These are phyloP conservation scores for Haemorhous mexicanus DNA, from an alignment of 2,113 vertebrate genomes.

Conservation along the genomic window DNA sequence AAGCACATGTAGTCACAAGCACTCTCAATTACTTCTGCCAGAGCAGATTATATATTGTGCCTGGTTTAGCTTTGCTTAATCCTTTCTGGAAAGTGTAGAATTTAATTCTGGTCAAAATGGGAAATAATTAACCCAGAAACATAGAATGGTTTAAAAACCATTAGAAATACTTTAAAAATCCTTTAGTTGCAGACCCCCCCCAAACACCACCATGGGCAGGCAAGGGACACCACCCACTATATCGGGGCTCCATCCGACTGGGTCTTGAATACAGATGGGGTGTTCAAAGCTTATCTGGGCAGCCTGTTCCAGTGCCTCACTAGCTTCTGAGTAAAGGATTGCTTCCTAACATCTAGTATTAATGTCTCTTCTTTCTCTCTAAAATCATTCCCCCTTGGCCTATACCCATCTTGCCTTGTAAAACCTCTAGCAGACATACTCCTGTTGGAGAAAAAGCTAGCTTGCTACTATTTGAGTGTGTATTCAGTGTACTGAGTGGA, in stretches of 20 bases:
- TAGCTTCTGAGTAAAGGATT: not conserved
- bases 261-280: no score
- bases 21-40: not conserved
- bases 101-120: not conserved
- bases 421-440: not conserved
- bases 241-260: accelerated
- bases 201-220: not conserved
- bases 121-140: not conserved
- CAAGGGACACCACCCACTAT: not conserved
- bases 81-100: not conserved
- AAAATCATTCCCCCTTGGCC: not conserved
- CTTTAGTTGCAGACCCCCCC: no score
- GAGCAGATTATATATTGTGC: not conserved
- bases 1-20: not conserved
- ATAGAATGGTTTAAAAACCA: not conserved
- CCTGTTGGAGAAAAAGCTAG: not conserved
- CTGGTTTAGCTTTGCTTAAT: not conserved
- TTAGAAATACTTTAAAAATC: not conserved
- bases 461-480: not conserved
- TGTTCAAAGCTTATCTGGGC: not conserved
- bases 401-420: not conserved
- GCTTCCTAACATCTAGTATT: not conserved
- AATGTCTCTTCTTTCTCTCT: not conserved
- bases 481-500: not conserved
- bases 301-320: not conserved